A percentile compares a stretch with the other conserved stretches of the same genome.
These are phyloP conservation scores for Amiota mariae DNA, from an alignment of 2,888 invertebrate species.

Conservation along the genomic window DNA sequence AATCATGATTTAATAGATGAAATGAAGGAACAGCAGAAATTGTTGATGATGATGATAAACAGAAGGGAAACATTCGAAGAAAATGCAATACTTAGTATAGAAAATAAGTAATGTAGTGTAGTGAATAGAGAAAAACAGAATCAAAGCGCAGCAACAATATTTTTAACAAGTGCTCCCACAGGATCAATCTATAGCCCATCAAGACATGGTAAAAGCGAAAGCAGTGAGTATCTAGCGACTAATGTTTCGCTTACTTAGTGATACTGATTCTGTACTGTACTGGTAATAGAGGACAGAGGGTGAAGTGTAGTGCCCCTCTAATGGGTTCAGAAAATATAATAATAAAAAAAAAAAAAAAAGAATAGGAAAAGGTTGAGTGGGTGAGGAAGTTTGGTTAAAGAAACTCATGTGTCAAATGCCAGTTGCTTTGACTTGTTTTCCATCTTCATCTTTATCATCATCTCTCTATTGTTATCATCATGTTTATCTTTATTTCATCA, in stretches of 20 bases:
- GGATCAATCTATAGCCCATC: conserved; percentile 53
- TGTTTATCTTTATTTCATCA: too few relatives aligned
- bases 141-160: background rate
- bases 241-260: background rate
- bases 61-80: background rate
- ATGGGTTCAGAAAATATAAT: too few relatives aligned
- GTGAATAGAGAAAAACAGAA: background rate
- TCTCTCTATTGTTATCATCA: too few relatives aligned
- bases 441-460: too few relatives aligned
- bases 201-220: background rate
- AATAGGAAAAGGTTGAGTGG: too few relatives aligned
- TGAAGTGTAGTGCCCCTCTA: too few relatives aligned
- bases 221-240: background rate
- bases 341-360: too few relatives aligned
- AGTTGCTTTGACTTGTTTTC: background rate
- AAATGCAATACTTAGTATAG: background rate
- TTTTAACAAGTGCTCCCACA: conserved; percentile 45
- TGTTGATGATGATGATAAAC: background rate
- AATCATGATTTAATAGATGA: conserved; percentile 66
- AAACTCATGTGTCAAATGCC: conserved; percentile 7
- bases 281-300: background rate
- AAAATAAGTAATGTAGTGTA: background rate
- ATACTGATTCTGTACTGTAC: background rate
- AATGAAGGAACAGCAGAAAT: conserved; percentile 35
- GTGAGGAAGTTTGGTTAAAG: too few relatives aligned